Conservation (phyloP, 1,140 invertebrate genomes). For the Meteorus sp. region DNA sequence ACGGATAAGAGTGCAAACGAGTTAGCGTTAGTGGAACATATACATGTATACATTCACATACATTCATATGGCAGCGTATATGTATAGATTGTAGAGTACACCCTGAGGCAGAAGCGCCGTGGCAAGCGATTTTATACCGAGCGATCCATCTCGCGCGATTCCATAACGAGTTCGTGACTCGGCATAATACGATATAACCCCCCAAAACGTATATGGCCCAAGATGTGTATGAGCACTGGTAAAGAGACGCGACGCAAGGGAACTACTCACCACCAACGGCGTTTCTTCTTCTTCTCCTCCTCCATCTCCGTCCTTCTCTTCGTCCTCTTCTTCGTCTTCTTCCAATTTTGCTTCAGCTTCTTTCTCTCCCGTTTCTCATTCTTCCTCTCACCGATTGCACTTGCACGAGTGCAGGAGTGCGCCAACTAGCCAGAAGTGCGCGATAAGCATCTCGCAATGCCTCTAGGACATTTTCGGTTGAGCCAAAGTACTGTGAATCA, state of each 20-base stretch:
- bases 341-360: too few relatives aligned
- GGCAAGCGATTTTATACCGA: conserved; percentile 54
- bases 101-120: conserved; percentile 43
- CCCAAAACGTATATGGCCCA: conserved; percentile 21
- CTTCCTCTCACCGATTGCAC: background rate
- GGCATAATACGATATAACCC: conserved; percentile 57
- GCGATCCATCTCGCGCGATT: conserved; percentile 51
- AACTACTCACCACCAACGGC: background rate
- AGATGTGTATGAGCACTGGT: background rate
- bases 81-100: too few relatives aligned
- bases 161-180: conserved; percentile 60
- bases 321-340: background rate
- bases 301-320: background rate
- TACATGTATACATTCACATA: too few relatives aligned
- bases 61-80: too few relatives aligned
- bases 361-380: background rate
- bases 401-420: background rate
- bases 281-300: background rate
- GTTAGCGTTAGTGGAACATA: too few relatives aligned
- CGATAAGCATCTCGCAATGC: conserved; percentile 16
- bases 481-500: conserved; percentile 16
- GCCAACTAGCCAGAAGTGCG: background rate
- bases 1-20: conserved; percentile 46
- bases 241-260: background rate
- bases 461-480: conserved; percentile 13